Evolutionary conservation across 2,888 invertebrate species (phyloP).

Genomic region (Caenorhabditis sp.): DNA sequence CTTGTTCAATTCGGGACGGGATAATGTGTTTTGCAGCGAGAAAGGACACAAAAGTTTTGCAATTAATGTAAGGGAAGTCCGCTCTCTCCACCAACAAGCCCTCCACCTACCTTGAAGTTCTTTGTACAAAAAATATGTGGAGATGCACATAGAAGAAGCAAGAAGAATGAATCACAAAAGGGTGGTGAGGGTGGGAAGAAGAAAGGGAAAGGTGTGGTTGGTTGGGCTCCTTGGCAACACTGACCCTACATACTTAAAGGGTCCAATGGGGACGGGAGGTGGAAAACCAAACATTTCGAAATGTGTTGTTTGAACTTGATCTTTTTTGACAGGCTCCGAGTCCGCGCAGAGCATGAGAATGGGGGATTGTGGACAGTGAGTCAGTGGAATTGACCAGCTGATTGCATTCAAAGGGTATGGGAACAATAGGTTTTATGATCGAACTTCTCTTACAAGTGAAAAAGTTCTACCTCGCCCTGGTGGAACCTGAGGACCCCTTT

Average conservation of each 20-base stretch:
- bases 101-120: constrained; percentile 53
- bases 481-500: no score
- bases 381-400: constrained; percentile 22
- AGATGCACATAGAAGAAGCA: constrained; percentile 36
- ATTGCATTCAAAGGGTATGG: not conserved
- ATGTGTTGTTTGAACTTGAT: constrained; percentile 59
- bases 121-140: constrained; percentile 48
- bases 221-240: constrained; percentile 49
- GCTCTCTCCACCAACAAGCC: not conserved
- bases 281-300: constrained; percentile 48
- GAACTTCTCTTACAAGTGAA: not conserved
- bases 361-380: constrained; percentile 34
- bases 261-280: not conserved
- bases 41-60: constrained; percentile 45
- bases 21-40: constrained; percentile 56
- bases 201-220: constrained; percentile 6
- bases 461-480: no score
- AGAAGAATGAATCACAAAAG: constrained; percentile 4
- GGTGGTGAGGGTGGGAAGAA: constrained; percentile 7
- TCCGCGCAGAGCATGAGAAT: constrained; percentile 41
- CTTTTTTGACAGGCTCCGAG: constrained; percentile 57
- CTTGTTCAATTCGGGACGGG: constrained; percentile 20
- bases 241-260: constrained; percentile 29
- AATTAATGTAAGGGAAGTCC: constrained; percentile 60
- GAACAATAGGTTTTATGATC: not conserved